phyloP scores from a whole-genome alignment of 2,113 vertebrate species.

The Elaphurus davidianus region DNA sequence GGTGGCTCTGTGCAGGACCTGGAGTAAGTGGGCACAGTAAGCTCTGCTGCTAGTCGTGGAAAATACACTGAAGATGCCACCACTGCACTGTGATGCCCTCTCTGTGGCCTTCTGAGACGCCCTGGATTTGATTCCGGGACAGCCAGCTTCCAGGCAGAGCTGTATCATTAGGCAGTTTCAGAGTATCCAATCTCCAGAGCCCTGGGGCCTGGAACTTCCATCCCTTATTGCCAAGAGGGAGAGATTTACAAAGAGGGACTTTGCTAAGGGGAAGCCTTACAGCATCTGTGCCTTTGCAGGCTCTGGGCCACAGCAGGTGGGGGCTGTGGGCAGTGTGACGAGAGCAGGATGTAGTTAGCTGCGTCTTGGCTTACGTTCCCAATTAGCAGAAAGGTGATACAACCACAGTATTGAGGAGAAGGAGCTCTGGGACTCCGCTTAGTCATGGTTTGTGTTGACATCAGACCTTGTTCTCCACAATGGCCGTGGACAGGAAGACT shows the following conservation, averaged over 20 bases:
- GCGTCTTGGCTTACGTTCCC: not conserved
- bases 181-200: not conserved
- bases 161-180: not conserved
- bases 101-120: not conserved
- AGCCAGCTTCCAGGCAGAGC: not conserved
- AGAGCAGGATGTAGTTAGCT: not conserved
- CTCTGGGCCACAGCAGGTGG: too few species aligned
- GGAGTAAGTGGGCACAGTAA: slow-evolving; percentile 86
- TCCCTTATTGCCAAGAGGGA: not conserved
- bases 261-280: not conserved
- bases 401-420: not conserved
- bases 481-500: not conserved
- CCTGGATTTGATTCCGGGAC: not conserved
- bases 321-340: rapidly evolving
- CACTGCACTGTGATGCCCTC: not conserved
- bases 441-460: rapidly evolving
- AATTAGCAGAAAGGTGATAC: not conserved
- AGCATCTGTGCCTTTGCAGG: not conserved
- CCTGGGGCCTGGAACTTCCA: not conserved
- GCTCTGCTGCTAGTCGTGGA: not conserved
- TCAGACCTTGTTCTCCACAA: not conserved
- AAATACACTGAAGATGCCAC: not conserved
- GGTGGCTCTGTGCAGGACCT: slow-evolving; percentile 94
- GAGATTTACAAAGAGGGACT: not conserved
- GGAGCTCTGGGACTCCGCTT: not conserved